Base-by-base conservation (phyloP, 2,888 invertebrate species). In the Phytoseiulus persimilis region DNA sequence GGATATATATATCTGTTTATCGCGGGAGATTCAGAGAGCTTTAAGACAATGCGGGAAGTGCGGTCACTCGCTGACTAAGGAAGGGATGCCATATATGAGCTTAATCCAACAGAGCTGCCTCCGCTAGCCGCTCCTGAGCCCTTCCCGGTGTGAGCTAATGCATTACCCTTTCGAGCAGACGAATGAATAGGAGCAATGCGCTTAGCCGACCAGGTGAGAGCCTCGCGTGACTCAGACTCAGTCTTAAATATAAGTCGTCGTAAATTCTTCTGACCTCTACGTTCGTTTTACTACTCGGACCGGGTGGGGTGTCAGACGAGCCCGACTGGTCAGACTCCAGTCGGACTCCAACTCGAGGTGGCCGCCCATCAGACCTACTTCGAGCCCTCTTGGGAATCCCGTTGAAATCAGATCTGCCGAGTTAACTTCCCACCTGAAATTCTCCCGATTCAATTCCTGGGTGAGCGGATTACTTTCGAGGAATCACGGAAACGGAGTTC, bases 201-300 rank as follows among this genome's bases (percentile, higher is more conserved):
- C 65, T 65, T 23, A 65, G 65, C 23, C 65, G 65, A 2, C 65
- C 65, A 65, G 65, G 65, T 65, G 65, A 65, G 65, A 65, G 65
- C 11, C 65, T 65, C 65, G 65, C 65, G 65, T 65, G 65, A 65
- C 65, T 65, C 65, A 65, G 23, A 65, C 65, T 28, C 65, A 28
- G 65, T 65, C 65, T 65, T 65, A 65, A 65, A 65, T 65, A 65
- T 65, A 65, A 65, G 65, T 65, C 65, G 65, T 65, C 65, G 65
- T 65, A 65, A 65, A 65, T 65, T 65, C 65, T 65, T 65, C 65
- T 65, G 18, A 65, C 65, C 65, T 65, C 65, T 28, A 65, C 65
- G 65, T 65, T 65, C 65, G 65, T 65, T 65, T 65, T 65, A 65
- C 65, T 65, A 65, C 65, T 65, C 18, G 2, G 65, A 65, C 28